Base-by-base conservation (phyloP, 2,797 vertebrate genomes). In the Peromyscus aztecus region DNA sequence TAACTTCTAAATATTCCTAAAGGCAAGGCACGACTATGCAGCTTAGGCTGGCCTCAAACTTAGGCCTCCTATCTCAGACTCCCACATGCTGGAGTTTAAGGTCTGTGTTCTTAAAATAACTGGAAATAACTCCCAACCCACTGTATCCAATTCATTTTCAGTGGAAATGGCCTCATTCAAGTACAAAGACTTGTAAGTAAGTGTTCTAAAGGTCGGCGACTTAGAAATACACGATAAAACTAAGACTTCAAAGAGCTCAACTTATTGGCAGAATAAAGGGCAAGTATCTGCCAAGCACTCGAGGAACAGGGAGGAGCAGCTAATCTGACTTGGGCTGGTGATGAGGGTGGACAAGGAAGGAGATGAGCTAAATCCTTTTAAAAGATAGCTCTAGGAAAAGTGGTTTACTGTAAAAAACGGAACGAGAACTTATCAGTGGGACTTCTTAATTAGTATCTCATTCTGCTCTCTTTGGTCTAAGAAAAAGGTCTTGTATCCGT, bases 101-200 rank as follows among this genome's bases (percentile, higher is more conserved):
- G 37, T 1, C 57, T 16, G 8, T 63, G 24, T 27, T 63, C 43
- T 57, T 31, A 63, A 63, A 83, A 59, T 81, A 59, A 59, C n/a
- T 59, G 55, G 59, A 61, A 82, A 61, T n/a, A 80, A 82, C 27
- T 4, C 21, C 24, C 43, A 82, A 21, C n/a, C 29, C 55, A 90
- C 16, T 17, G 14, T 73, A 67, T 78, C 61, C 24, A 59, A 84
- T 49, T 65, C 69, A 17, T 94, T 85, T n/a, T 73, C 63, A 80
- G 40, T 88, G 78, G 88, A 94, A 94, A 92, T 5, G 83, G 71
- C 40, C 49, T 75, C 91, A 95, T 80, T 76, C 57, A 40, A 90
- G 52, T 52, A 67, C 3, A 83, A 90, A 90, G 82, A 83, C 5
- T 78, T 63, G 43, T 40, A n/a, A 90, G 73, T 75, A 83, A 84